Base-by-base conservation (phyloP, 1,140 invertebrate genomes). In the Euwallacea similis region DNA sequence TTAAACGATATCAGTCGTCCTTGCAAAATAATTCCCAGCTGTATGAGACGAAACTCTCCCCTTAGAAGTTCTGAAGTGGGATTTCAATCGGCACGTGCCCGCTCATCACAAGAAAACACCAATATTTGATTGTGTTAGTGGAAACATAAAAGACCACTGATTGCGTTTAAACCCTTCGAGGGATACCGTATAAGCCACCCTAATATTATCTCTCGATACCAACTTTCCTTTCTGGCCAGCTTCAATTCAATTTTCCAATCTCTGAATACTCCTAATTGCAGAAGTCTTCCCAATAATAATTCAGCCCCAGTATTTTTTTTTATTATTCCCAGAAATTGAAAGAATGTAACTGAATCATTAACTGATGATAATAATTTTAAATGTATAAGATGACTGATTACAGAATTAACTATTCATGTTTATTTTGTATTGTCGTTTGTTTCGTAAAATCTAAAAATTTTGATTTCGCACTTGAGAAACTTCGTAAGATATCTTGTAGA, bases 121-220 rank as follows among this genome's bases (percentile, higher is more conserved):
- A 67, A 72, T 67, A 66, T 64, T 61, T 66, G 56, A 65, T 72
- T 64, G 66, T 72, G 53, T 62, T 6, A 44, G 58, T 67, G 59
- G 44, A 44, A 21, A 67, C 72, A 73, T 60, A 75, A 75, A 74
- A 70, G 63, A 13, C 61, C 72, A 59, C 69, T 75, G 74, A 75
- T 75, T 75, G 72, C 69, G 71, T 72, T 74, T 73, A 46, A 64
- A 41, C 53, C 69, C 66, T 53, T 64, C 8, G 65, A 42, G 53
- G 65, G 53, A 42, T 59, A 10, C 11, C 6, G 13, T 15, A 33
- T 16, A 58, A 58, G 16, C 16, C 55, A 58, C 55, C n/a, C 55
- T 21, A 33, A 10, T 6, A 50, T 13, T 50, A 58, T 16, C 16
- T 21, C n/a, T 15, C 21, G 4, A 50, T 50, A 11, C 46, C 46